phyloP scores from a whole-genome alignment of 2,797 vertebrate species.

The Paratrypauchen microcephalus region DNA sequence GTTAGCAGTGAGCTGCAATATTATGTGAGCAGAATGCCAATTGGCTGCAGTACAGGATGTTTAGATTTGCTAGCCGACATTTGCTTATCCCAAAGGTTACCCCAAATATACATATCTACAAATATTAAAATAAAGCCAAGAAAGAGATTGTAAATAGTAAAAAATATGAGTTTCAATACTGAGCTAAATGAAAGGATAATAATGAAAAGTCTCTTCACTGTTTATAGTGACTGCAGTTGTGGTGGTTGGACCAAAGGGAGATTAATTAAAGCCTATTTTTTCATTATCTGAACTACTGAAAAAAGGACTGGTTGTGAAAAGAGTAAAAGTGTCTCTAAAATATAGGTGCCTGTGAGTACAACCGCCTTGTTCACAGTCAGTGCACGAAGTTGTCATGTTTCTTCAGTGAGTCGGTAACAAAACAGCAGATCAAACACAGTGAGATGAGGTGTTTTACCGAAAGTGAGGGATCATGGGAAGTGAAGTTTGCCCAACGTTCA shows the following conservation, averaged over 20 bases:
- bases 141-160: background rate
- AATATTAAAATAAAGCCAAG: background rate
- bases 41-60: conserved; percentile 33
- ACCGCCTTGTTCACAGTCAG: background rate
- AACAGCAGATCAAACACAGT: conserved; percentile 23
- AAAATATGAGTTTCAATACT: no score
- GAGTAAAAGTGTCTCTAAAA: background rate
- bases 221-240: no score
- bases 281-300: background rate
- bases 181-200: no score
- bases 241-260: no score
- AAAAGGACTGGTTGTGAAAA: background rate
- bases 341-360: background rate
- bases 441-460: conserved; percentile 77
- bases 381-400: background rate
- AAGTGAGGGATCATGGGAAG: conserved; percentile 89
- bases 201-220: no score
- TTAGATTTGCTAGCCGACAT: conserved; percentile 41
- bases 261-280: no score
- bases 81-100: conserved; percentile 5
- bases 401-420: conserved; percentile 33
- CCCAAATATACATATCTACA: background rate
- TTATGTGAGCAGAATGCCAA: conserved; percentile 70
- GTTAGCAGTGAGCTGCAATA: conserved; percentile 56
- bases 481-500: conserved; percentile 90